A percentile compares a stretch with the other conserved stretches of the same genome.
phyloP scores from a whole-genome alignment of 2,113 vertebrate genomes.

The Eclectus roratus region DNA sequence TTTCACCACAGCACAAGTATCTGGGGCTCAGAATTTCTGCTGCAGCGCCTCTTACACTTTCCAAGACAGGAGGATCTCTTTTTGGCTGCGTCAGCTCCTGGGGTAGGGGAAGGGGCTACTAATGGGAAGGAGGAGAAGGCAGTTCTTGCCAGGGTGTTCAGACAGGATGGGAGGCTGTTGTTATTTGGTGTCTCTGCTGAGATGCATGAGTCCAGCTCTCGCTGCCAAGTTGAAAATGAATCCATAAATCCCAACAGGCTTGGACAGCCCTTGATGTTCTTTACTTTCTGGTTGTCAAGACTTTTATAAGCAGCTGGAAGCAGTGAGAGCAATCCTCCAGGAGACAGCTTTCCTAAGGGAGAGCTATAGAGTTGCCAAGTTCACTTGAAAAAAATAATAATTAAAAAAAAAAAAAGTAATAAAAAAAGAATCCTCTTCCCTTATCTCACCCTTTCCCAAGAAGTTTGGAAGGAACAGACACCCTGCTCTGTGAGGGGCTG shows the following conservation, averaged over 20 bases:
- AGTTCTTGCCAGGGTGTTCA: neutral
- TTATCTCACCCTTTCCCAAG: neutral
- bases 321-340: neutral
- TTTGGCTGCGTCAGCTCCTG: neutral
- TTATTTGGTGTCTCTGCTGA: neutral
- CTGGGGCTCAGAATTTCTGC: neutral
- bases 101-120: neutral
- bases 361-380: neutral
- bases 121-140: neutral
- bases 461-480: neutral
- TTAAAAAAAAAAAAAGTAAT: neutral
- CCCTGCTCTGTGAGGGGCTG: neutral
- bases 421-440: neutral
- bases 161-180: neutral
- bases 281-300: neutral
- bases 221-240: constrained; percentile 16
- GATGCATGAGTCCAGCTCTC: neutral
- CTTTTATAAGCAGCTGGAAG: neutral
- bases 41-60: neutral
- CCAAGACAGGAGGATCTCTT: neutral
- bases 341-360: neutral
- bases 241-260: constrained; percentile 17
- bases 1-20: neutral
- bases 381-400: neutral
- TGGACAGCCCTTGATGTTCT: neutral